Conservation (phyloP, 2,113 vertebrate species). For the Miniopterus natalensis region DNA sequence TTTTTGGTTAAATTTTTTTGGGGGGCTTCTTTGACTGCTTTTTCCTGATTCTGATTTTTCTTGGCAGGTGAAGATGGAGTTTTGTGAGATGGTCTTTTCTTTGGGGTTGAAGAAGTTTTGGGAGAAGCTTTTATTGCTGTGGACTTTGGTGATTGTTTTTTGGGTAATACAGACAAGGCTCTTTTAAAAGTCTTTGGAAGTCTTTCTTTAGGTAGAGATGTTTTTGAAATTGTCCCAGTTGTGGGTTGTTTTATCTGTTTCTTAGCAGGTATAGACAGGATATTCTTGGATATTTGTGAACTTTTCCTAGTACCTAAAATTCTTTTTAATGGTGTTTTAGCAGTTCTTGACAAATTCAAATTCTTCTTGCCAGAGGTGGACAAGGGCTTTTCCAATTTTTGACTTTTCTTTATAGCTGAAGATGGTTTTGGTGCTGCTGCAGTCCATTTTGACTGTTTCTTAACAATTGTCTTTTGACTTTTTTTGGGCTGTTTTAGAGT, state of each 20-base stretch:
- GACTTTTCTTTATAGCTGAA: neutral
- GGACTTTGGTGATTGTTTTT: constrained; percentile 3
- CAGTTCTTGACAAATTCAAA: neutral
- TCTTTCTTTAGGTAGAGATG: neutral
- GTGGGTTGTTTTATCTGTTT: neutral
- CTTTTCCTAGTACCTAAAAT: neutral
- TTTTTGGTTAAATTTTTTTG: neutral
- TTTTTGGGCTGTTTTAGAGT: neutral
- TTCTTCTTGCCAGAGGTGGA: neutral
- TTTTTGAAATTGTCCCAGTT: neutral
- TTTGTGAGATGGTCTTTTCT: neutral
- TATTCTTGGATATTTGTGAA: neutral
- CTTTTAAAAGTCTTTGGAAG: neutral
- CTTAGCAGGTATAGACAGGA: neutral
- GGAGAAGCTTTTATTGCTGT: neutral
- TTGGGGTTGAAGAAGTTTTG: neutral
- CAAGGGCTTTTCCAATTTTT: neutral
- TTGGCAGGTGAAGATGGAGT: neutral
- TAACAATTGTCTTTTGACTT: neutral
- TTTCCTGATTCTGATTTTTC: neutral
- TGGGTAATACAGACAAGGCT: neutral
- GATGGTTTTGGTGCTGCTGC: neutral
- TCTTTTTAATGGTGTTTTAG: neutral
- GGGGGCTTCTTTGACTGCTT: neutral
- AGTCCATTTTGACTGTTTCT: neutral